Evolutionary conservation across 2,888 invertebrate species (phyloP).

Genomic region (Cistogaster globosa): DNA sequence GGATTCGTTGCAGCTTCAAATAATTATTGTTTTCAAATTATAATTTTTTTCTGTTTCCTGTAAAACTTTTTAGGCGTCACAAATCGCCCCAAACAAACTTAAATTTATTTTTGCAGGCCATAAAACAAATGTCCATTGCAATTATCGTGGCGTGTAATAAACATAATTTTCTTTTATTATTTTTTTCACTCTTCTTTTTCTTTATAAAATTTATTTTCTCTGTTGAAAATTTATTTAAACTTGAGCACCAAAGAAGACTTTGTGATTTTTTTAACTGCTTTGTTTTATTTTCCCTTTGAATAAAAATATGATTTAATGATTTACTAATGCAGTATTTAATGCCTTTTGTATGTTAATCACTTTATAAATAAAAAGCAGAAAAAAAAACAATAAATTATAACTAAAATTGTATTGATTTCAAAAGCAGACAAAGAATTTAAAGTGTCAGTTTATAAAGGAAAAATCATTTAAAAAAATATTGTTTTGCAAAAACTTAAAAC

Average conservation of each 20-base stretch:
- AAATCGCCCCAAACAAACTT: conserved; percentile 57
- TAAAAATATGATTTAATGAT: conserved; percentile 70
- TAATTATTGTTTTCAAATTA: not conserved
- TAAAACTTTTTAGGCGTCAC: conserved; percentile 70
- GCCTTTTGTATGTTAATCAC: conserved; percentile 71
- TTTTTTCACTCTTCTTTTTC: conserved; percentile 33
- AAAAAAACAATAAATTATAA: conserved; percentile 44
- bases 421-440: conserved; percentile 33
- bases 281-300: conserved; percentile 27
- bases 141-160: conserved; percentile 66
- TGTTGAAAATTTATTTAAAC: conserved; percentile 41
- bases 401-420: conserved; percentile 55
- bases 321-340: conserved; percentile 71
- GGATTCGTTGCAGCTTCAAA: not conserved
- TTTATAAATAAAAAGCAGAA: not conserved
- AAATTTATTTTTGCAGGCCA: conserved; percentile 58
- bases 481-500: not conserved
- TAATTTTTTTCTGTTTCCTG: conserved; percentile 20
- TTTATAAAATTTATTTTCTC: not conserved
- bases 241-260: conserved; percentile 49
- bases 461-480: not conserved
- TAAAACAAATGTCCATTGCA: conserved; percentile 69
- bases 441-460: conserved; percentile 35
- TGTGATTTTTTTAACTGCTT: conserved; percentile 48
- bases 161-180: conserved; percentile 48